Evolutionary conservation across 1,140 invertebrate genomes (phyloP).

Genomic region (Drosophila pallidifrons): DNA sequence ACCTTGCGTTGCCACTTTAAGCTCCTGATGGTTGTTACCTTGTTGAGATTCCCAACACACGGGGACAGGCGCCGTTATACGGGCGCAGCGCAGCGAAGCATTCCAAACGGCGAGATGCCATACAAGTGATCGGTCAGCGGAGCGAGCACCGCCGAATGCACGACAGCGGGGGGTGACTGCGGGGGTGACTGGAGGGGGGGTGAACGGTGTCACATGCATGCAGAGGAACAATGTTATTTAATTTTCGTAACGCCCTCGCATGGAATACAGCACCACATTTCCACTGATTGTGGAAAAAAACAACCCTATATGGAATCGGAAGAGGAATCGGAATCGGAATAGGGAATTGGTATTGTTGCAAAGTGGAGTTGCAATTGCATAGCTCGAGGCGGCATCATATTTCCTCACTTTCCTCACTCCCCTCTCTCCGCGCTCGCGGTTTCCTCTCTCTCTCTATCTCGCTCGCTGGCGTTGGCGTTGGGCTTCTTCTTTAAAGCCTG

Average conservation of each 20-base stretch:
- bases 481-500: conserved; percentile 49
- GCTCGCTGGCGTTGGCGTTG: background rate
- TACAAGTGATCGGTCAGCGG: conserved; percentile 57
- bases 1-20: conserved; percentile 41
- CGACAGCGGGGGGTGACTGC: background rate
- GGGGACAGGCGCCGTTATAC: conserved; percentile 54
- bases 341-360: conserved; percentile 14
- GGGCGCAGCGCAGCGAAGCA: conserved; percentile 79
- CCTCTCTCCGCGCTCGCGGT: background rate
- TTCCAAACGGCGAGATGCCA: conserved; percentile 71
- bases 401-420: conserved; percentile 36
- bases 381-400: conserved; percentile 59
- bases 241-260: conserved; percentile 25
- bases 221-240: conserved; percentile 37
- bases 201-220: conserved; percentile 41
- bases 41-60: conserved; percentile 75
- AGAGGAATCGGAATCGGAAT: conserved; percentile 17
- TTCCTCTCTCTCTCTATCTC: conserved; percentile 3
- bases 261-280: conserved; percentile 8
- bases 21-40: conserved; percentile 57
- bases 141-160: background rate
- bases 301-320: conserved; percentile 20
- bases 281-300: conserved; percentile 33
- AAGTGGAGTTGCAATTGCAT: conserved; percentile 50
- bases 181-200: background rate